Evolutionary conservation across 2,797 vertebrate genomes (phyloP).

Genomic region (Tympanoctomys barrerae): DNA sequence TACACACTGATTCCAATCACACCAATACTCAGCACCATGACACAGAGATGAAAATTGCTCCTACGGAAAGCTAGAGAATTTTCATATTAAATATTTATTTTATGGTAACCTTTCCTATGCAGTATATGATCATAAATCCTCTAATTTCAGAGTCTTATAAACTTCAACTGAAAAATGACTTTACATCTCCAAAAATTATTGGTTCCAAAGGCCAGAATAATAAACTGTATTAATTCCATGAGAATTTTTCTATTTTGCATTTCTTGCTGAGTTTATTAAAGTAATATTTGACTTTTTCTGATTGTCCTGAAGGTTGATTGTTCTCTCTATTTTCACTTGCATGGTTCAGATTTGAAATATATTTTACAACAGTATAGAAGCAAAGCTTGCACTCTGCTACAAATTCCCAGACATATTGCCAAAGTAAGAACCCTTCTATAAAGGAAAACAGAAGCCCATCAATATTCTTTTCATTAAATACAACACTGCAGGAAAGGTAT

Average conservation of each 20-base stretch:
- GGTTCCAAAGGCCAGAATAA: neutral
- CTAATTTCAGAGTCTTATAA: neutral
- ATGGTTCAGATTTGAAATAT: neutral
- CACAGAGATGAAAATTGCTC: neutral
- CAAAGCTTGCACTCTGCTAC: neutral
- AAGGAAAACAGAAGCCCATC: neutral
- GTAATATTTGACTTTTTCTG: neutral
- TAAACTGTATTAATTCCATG: neutral
- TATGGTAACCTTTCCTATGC: neutral
- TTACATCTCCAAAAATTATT: too few relatives aligned
- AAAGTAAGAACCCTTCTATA: neutral
- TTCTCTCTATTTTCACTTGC: neutral
- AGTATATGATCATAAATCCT: neutral
- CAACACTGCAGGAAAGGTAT: neutral
- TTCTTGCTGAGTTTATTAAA: neutral
- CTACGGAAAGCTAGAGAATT: neutral
- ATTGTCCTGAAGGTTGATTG: neutral
- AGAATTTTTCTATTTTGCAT: neutral
- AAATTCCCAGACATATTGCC: fast-evolving
- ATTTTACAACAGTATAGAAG: neutral
- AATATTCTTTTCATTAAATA: neutral
- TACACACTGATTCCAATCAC: too few relatives aligned
- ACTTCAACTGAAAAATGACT: neutral
- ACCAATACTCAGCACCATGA: neutral
- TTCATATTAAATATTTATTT: neutral